Conservation (phyloP, 2,888 invertebrate species). For the Drosophila kambysellisi region DNA sequence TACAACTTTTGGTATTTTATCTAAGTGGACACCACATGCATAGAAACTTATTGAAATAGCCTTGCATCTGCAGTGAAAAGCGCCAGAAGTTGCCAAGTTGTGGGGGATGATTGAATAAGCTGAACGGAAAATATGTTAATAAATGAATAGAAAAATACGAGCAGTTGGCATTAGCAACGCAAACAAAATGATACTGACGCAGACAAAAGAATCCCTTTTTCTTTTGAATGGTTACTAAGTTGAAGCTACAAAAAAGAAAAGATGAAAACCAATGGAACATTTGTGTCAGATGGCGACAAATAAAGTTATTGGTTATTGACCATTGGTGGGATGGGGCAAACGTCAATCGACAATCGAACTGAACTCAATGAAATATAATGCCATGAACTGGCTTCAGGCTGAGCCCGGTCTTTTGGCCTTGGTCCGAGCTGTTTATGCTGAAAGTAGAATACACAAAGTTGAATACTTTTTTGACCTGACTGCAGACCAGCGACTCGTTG, state of each 20-base stretch:
- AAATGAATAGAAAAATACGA: slow-evolving; percentile 50
- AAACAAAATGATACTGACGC: slow-evolving; percentile 13
- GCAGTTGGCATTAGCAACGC: slow-evolving; percentile 58
- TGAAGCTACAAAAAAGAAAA: slow-evolving; percentile 18
- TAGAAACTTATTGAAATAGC: slow-evolving; percentile 19
- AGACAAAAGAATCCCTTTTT: slow-evolving; percentile 5
- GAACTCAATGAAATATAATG: slow-evolving; percentile 52
- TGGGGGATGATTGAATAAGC: background rate
- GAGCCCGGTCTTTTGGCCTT: slow-evolving; percentile 51
- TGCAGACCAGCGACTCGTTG: slow-evolving; percentile 16
- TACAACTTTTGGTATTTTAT: slow-evolving; percentile 14
- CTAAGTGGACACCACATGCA: slow-evolving; percentile 25
- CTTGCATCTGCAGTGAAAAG: slow-evolving; percentile 3
- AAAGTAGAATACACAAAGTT: slow-evolving; percentile 64
- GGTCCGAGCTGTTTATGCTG: slow-evolving; percentile 71
- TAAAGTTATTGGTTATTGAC: slow-evolving; percentile 39
- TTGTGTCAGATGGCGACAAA: slow-evolving; percentile 40
- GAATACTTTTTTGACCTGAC: slow-evolving; percentile 31
- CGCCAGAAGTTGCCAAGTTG: slow-evolving; percentile 31
- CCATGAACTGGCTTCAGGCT: slow-evolving; percentile 36
- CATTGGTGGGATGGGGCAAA: slow-evolving; percentile 25
- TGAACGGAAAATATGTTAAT: slow-evolving; percentile 40
- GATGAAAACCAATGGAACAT: slow-evolving; percentile 29
- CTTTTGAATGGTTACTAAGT: slow-evolving; percentile 14
- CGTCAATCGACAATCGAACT: slow-evolving; percentile 26